A percentile compares a stretch with the other conserved stretches of the same genome.
phyloP scores from a whole-genome alignment of 2,888 invertebrate genomes.

The Congeria kusceri region DNA sequence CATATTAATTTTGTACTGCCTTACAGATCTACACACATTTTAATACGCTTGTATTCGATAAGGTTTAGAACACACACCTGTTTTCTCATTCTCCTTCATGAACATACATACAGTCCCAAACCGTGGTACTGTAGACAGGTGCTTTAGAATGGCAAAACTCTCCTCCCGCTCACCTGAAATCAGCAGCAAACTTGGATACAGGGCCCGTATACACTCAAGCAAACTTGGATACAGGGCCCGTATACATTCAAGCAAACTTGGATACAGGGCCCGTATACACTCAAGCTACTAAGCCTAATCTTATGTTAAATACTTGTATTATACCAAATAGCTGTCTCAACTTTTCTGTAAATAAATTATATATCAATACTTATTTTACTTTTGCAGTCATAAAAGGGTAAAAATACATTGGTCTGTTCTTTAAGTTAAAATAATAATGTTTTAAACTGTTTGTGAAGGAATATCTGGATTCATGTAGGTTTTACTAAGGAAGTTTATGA shows the following conservation, averaged over 20 bases:
- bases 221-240: neutral
- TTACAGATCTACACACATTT: neutral
- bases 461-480: no score
- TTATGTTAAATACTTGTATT: no score
- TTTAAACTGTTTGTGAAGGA: no score
- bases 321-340: no score
- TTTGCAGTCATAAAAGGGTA: neutral
- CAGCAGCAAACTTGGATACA: neutral
- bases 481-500: no score
- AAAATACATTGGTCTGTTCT: neutral
- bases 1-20: neutral
- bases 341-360: no score
- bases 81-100: slow-evolving; percentile 49
- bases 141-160: slow-evolving; percentile 50
- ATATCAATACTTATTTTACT: no score
- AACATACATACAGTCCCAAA: slow-evolving; percentile 60
- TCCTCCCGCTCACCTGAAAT: slow-evolving; percentile 44
- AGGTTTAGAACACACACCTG: slow-evolving; percentile 36
- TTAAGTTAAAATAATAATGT: no score
- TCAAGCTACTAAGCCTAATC: neutral
- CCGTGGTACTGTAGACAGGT: slow-evolving; percentile 53
- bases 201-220: neutral
- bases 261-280: neutral
- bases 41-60: neutral
- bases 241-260: neutral